Conservation (phyloP, 2,113 vertebrate species). For the Rhabdomys dilectus region DNA sequence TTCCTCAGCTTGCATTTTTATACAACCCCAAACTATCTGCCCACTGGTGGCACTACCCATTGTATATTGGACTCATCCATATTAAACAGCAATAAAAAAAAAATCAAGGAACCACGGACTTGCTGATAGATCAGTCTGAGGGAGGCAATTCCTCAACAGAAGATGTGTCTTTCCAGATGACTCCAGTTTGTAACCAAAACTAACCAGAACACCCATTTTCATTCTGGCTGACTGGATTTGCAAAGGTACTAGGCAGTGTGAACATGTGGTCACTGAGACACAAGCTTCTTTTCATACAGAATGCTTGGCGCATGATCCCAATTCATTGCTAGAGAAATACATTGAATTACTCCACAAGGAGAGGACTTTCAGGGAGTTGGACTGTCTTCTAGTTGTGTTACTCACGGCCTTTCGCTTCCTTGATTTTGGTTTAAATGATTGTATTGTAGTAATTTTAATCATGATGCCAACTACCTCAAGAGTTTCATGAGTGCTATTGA, state of each 20-base stretch:
- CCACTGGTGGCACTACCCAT: neutral
- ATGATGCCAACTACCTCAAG: neutral
- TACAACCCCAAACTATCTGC: neutral
- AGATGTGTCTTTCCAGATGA: neutral
- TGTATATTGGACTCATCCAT: neutral
- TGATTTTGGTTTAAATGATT: neutral
- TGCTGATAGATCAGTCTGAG: neutral
- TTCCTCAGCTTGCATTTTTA: neutral
- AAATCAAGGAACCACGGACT: neutral
- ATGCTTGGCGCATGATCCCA: neutral
- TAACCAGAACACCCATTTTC: neutral
- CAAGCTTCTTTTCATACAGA: neutral
- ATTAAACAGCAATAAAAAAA: neutral
- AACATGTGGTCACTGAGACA: neutral
- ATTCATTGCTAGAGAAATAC: neutral
- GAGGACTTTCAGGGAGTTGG: neutral
- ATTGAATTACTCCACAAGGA: neutral
- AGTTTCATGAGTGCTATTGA: neutral
- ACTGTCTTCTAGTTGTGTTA: neutral
- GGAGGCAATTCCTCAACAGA: neutral
- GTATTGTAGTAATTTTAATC: neutral
- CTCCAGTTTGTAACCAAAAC: neutral
- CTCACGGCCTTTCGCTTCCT: neutral
- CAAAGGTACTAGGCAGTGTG: neutral
- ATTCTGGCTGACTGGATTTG: neutral